These are phyloP conservation scores for Caenorhabditis sp. DNA, from an alignment of 2,888 invertebrate species.

Conservation along the genomic window DNA sequence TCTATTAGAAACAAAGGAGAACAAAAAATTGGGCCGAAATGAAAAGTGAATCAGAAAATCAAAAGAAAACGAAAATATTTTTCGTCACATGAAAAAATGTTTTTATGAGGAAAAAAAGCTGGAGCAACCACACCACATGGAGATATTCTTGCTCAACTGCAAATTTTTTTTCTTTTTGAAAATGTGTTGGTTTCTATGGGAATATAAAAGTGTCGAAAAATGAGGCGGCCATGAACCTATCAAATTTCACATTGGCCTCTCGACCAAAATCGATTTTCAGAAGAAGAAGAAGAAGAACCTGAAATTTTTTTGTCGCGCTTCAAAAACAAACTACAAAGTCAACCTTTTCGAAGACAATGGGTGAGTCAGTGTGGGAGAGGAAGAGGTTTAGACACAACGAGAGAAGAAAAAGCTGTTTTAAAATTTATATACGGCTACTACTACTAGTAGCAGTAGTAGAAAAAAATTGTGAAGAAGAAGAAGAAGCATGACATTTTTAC, in stretches of 20 bases:
- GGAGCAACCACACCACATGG: too few relatives aligned
- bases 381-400: neutral
- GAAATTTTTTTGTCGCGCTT: neutral
- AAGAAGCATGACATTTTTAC: neutral
- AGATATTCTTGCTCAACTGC: too few relatives aligned
- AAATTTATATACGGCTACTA: neutral
- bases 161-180: too few relatives aligned
- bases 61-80: neutral
- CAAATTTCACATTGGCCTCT: too few relatives aligned
- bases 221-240: too few relatives aligned
- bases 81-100: constrained; percentile 1
- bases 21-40: too few relatives aligned
- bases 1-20: too few relatives aligned
- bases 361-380: neutral
- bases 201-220: too few relatives aligned
- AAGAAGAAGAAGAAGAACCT: neutral
- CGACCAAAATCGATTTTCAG: too few relatives aligned
- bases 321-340: neutral
- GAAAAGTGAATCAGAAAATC: too few relatives aligned
- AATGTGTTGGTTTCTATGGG: too few relatives aligned
- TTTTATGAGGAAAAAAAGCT: too few relatives aligned
- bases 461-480: neutral
- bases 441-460: neutral
- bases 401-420: neutral
- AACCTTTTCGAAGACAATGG: neutral